Conservation (phyloP, 2,113 vertebrate species). For the Cygnus buccinator region DNA sequence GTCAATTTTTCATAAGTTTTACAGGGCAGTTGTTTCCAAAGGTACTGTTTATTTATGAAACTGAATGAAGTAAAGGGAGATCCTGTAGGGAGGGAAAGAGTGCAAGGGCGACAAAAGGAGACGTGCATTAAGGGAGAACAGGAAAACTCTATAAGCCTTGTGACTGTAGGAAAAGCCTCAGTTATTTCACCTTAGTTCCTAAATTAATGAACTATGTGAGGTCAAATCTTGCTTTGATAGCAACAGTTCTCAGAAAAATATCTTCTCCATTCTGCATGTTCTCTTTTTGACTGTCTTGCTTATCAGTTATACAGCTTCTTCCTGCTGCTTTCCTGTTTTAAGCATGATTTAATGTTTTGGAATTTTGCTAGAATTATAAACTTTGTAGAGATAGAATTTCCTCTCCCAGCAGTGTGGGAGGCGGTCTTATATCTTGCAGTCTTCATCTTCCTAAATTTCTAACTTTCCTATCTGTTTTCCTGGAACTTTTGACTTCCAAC, state of each 20-base stretch:
- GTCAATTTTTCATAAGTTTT: background rate
- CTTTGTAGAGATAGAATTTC: conserved; percentile 10
- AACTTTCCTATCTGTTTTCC: background rate
- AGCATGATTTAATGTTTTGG: conserved; percentile 28
- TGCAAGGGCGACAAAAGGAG: background rate
- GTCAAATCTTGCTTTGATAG: background rate
- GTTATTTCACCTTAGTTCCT: background rate
- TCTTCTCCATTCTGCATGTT: background rate
- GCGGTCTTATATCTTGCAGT: background rate
- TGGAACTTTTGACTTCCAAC: background rate
- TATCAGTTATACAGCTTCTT: background rate
- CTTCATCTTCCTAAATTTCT: background rate
- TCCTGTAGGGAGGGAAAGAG: background rate
- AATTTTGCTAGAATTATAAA: conserved; percentile 35
- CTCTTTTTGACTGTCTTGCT: background rate
- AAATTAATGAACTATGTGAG: background rate
- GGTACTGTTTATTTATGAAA: background rate
- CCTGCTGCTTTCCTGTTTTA: conserved; percentile 17
- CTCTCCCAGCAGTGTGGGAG: background rate
- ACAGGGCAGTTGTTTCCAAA: background rate
- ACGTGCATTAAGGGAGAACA: background rate
- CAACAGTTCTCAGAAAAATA: background rate
- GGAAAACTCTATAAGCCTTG: background rate
- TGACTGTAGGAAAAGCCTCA: background rate
- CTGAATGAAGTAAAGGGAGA: background rate